Percentiles rank a stretch among this genome's conserved stretches.
These are phyloP conservation scores for Caretta caretta DNA, from an alignment of 2,113 vertebrate genomes.

Conservation along the genomic window DNA sequence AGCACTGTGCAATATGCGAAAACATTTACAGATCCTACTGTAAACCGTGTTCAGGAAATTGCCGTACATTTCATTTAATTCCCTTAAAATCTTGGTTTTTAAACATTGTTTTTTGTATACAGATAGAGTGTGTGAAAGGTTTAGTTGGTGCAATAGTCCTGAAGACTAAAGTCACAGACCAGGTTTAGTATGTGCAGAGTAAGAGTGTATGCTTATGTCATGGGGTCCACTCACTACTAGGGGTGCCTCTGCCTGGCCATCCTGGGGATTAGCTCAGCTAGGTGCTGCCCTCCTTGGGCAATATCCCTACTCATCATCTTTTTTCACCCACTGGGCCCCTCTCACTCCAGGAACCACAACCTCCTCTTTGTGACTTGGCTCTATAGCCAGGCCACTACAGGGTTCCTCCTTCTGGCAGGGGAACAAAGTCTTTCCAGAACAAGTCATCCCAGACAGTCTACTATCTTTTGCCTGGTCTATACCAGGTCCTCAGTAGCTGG, in stretches of 20 bases:
- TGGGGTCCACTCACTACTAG: not conserved
- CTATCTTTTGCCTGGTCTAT: no score
- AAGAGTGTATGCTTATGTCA: not conserved
- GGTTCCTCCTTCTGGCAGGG: no score
- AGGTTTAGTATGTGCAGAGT: not conserved
- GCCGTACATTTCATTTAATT: not conserved
- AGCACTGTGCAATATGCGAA: accelerated
- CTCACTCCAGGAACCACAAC: not conserved
- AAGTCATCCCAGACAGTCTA: no score
- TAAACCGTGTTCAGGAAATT: not conserved
- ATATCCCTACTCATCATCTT: not conserved
- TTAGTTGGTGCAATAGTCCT: not conserved
- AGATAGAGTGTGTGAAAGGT: not conserved
- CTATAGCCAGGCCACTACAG: no score
- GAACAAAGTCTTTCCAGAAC: no score
- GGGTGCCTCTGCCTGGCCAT: not conserved
- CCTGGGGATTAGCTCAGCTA: no score
- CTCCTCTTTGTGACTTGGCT: no score
- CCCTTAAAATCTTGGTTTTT: not conserved
- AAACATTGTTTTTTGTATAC: not conserved
- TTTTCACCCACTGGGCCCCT: not conserved
- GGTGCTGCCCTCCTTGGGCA: not conserved
- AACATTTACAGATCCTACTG: not conserved
- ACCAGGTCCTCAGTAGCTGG: no score
- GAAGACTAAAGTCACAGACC: not conserved